Evolutionary conservation across 2,113 vertebrate species (phyloP).

Genomic region (Meriones unguiculatus): DNA sequence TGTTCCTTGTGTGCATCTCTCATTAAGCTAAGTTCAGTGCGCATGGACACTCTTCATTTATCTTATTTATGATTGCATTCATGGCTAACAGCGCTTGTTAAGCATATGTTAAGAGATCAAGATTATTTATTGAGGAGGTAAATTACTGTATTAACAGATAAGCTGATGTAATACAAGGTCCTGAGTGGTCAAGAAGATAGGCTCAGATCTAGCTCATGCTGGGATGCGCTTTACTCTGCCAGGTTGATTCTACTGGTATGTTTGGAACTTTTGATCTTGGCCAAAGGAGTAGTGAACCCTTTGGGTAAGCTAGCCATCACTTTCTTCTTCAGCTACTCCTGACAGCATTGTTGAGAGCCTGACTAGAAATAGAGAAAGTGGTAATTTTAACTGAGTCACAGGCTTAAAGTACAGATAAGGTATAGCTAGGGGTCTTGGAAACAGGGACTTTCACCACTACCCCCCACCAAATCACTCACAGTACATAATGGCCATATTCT

Average conservation of each 20-base stretch:
- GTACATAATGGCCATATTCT: not conserved
- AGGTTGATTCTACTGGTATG: not conserved
- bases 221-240: not conserved
- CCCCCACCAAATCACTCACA: not conserved
- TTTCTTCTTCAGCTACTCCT: not conserved
- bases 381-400: not conserved
- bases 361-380: not conserved
- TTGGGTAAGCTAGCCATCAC: not conserved
- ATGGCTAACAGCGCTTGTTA: constrained; percentile 7
- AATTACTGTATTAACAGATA: constrained; percentile 47
- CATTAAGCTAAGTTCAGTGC: constrained; percentile 42
- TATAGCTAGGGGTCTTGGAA: not conserved
- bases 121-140: constrained; percentile 57
- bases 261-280: not conserved
- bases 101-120: constrained; percentile 26
- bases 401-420: not conserved
- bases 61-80: constrained; percentile 46
- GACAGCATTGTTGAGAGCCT: not conserved
- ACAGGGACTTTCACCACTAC: not conserved
- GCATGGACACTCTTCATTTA: constrained; percentile 25
- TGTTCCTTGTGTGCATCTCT: not conserved
- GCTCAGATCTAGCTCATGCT: not conserved
- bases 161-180: constrained; percentile 10
- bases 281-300: not conserved
- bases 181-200: not conserved